A percentile compares a stretch with the other conserved stretches of the same genome.
Conservation (phyloP, 2,797 vertebrate species). For the Myotis daubentonii region DNA sequence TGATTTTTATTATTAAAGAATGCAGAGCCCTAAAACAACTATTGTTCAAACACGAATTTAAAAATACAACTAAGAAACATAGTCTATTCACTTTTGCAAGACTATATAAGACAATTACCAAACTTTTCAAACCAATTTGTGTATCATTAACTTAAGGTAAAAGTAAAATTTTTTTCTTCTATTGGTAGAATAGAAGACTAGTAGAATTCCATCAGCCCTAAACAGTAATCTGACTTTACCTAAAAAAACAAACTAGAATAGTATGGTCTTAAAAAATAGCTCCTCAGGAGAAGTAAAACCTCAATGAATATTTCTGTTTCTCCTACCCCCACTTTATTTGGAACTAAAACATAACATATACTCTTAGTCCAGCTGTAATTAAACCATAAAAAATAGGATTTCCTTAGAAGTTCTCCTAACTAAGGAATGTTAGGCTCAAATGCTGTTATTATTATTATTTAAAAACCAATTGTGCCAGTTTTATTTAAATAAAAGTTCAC, state of each 20-base stretch:
- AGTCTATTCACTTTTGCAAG: slow-evolving; percentile 24
- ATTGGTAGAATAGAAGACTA: neutral
- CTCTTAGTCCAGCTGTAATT: slow-evolving; percentile 33
- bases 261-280: neutral
- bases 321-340: slow-evolving; percentile 1
- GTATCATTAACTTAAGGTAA: slow-evolving; percentile 45
- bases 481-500: slow-evolving; percentile 46
- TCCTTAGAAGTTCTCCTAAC: neutral
- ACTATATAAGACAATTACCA: neutral
- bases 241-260: slow-evolving; percentile 50
- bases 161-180: slow-evolving; percentile 51
- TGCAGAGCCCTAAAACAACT: neutral
- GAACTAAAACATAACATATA: slow-evolving; percentile 52
- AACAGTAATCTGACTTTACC: neutral
- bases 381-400: slow-evolving; percentile 24
- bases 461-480: slow-evolving; percentile 34
- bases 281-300: neutral
- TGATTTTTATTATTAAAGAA: slow-evolving; percentile 43
- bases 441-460: slow-evolving; percentile 1
- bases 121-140: slow-evolving; percentile 4
- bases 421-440: neutral
- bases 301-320: slow-evolving; percentile 39
- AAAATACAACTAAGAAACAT: slow-evolving; percentile 20
- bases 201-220: neutral
- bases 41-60: slow-evolving; percentile 38